Evolutionary conservation across 2,888 invertebrate species (phyloP).

Genomic region (Monopis laevigella): DNA sequence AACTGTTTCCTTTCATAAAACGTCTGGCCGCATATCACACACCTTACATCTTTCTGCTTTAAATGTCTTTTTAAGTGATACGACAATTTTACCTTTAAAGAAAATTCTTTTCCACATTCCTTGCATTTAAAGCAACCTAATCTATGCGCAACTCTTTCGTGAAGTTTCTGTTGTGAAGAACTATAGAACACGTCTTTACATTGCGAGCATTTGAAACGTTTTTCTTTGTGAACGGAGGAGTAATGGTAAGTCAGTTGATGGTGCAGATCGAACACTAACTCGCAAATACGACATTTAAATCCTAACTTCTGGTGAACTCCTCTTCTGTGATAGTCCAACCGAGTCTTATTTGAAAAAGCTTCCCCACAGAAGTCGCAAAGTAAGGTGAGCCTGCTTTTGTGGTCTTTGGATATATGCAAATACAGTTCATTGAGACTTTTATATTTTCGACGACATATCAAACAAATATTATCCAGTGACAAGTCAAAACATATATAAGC

Average conservation of each 20-base stretch:
- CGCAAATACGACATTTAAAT: conserved; percentile 3
- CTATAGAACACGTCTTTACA: conserved; percentile 41
- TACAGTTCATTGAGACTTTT: background rate
- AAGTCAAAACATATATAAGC: background rate
- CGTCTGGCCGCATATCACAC: background rate
- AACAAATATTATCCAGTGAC: background rate
- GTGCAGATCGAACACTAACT: background rate
- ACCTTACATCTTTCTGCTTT: background rate
- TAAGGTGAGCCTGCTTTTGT: background rate
- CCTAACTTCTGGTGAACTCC: conserved; percentile 1
- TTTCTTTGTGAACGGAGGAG: conserved; percentile 1
- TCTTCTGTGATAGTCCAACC: background rate
- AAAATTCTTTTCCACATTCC: conserved; percentile 6
- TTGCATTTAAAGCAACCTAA: conserved; percentile 18
- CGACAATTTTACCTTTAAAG: background rate
- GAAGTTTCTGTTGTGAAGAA: conserved; percentile 35
- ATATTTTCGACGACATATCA: background rate
- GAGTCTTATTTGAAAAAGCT: background rate
- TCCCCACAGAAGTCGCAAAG: conserved; percentile 3
- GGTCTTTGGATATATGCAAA: background rate
- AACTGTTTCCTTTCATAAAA: conserved; percentile 10
- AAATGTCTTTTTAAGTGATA: conserved; percentile 7
- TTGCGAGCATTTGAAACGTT: conserved; percentile 32
- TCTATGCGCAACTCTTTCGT: conserved; percentile 34
- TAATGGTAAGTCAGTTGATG: conserved; percentile 7